Percentiles rank a stretch among this genome's conserved stretches.
These are phyloP conservation scores for Aethes cnicana DNA, from an alignment of 2,888 invertebrate genomes.

Conservation along the genomic window DNA sequence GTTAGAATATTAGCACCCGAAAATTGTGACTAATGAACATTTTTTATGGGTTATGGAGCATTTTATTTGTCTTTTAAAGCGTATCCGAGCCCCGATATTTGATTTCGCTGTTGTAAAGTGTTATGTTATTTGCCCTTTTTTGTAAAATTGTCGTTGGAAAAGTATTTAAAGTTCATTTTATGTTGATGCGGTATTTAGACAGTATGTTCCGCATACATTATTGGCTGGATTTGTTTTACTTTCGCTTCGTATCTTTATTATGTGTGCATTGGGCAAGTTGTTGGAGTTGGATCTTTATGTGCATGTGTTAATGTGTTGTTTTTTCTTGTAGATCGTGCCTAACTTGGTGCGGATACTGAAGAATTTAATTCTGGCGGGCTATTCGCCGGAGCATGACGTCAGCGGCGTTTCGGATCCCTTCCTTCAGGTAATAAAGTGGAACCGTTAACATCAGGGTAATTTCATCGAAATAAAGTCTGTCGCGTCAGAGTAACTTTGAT, in stretches of 20 bases:
- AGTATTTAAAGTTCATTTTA: constrained; percentile 18
- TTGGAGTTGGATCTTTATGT: constrained; percentile 36
- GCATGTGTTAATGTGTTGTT: constrained; percentile 16
- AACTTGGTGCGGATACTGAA: constrained; percentile 99
- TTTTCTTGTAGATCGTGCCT: constrained; percentile 94
- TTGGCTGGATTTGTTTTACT: constrained; percentile 39
- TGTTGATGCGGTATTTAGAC: constrained; percentile 24
- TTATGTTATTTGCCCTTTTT: constrained; percentile 28
- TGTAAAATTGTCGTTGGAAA: constrained; percentile 33
- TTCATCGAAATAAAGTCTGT: no score
- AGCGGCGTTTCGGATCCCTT: constrained; percentile 99
- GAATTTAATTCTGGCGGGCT: constrained; percentile 98
- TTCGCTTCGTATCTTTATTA: constrained; percentile 55
- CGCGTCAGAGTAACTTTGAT: no score
- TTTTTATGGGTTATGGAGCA: constrained; percentile 33
- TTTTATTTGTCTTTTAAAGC: constrained; percentile 27
- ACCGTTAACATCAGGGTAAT: no score
- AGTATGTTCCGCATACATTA: constrained; percentile 17
- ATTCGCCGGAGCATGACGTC: constrained; percentile 99
- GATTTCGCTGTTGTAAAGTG: constrained; percentile 22
- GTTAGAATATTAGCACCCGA: constrained; percentile 41
- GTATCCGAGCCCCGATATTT: constrained; percentile 20
- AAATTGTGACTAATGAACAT: constrained; percentile 46
- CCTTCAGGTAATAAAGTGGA: constrained; percentile 90
- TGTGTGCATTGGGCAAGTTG: constrained; percentile 49